These are phyloP conservation scores for Plebejus anna DNA, from an alignment of 2,888 invertebrate genomes.

Conservation along the genomic window DNA sequence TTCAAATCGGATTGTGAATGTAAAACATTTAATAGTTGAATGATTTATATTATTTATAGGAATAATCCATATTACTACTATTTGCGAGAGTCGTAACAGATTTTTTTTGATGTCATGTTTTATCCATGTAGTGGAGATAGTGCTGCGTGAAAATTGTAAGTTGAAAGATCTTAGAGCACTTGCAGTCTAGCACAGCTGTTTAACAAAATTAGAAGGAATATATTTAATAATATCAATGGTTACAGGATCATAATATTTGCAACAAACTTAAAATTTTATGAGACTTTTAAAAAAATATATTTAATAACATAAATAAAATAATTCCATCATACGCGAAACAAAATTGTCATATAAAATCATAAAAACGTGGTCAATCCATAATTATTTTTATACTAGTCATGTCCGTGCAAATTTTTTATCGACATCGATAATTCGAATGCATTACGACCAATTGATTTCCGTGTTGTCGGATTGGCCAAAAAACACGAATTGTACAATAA, in stretches of 20 bases:
- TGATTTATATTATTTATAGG: too few species aligned
- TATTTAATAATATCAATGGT: too few species aligned
- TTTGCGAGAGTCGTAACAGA: too few species aligned
- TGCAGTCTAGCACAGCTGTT: too few species aligned
- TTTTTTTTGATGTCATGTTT: too few species aligned
- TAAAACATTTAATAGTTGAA: not conserved
- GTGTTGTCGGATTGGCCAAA: conserved; percentile 57
- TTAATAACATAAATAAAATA: not conserved
- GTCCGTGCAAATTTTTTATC: conserved; percentile 43
- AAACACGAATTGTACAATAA: conserved; percentile 68
- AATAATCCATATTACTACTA: too few species aligned
- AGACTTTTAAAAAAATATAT: not conserved
- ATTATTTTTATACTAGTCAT: conserved; percentile 30
- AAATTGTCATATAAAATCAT: conserved; percentile 11
- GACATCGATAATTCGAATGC: conserved; percentile 52
- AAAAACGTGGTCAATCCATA: conserved; percentile 28
- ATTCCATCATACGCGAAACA: not conserved
- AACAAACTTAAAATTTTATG: not conserved
- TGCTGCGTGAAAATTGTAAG: too few species aligned
- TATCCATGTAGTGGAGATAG: too few species aligned
- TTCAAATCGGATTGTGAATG: not conserved
- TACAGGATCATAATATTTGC: too few species aligned
- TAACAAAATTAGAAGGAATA: too few species aligned
- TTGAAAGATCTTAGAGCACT: too few species aligned
- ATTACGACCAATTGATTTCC: conserved; percentile 69